Conservation (phyloP, 2,113 vertebrate species). For the Verasper variegatus region DNA sequence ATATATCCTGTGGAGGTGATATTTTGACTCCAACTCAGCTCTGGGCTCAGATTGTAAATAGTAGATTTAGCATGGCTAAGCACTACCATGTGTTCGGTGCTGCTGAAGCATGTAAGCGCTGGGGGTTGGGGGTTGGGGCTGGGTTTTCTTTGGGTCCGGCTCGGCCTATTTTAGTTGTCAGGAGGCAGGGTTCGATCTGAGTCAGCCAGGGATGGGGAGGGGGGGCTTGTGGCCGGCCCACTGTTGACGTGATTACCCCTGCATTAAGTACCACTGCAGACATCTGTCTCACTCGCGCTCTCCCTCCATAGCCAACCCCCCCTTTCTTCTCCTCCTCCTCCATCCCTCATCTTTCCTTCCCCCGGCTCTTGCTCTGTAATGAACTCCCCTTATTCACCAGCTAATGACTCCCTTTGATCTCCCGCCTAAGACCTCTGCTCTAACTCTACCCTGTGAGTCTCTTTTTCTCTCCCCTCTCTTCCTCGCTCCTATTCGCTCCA, state of each 20-base stretch:
- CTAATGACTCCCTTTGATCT: slow-evolving; percentile 88
- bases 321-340: slow-evolving; percentile 43
- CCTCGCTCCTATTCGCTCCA: slow-evolving; percentile 39
- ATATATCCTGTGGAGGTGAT: slow-evolving; percentile 68
- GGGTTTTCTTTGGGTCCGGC: slow-evolving; percentile 42
- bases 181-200: slow-evolving; percentile 64
- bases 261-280: slow-evolving; percentile 76
- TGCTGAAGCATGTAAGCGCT: slow-evolving; percentile 71
- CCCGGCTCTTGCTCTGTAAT: slow-evolving; percentile 84
- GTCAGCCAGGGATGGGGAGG: slow-evolving; percentile 59
- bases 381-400: slow-evolving; percentile 86
- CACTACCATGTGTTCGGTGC: slow-evolving; percentile 76
- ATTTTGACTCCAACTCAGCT: slow-evolving; percentile 64
- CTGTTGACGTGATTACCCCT: slow-evolving; percentile 79
- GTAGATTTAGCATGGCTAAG: slow-evolving; percentile 75
- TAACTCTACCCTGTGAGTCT: slow-evolving; percentile 79
- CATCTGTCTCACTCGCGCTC: slow-evolving; percentile 71
- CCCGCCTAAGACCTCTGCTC: slow-evolving; percentile 82
- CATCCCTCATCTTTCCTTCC: slow-evolving; percentile 74
- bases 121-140: slow-evolving; percentile 35
- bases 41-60: slow-evolving; percentile 64
- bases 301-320: slow-evolving; percentile 20
- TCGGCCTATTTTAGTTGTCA: slow-evolving; percentile 60
- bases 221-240: neutral
- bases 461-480: slow-evolving; percentile 68